Evolutionary conservation across 2,797 vertebrate species (phyloP).

Genomic region (Rhynchotus rufescens): DNA sequence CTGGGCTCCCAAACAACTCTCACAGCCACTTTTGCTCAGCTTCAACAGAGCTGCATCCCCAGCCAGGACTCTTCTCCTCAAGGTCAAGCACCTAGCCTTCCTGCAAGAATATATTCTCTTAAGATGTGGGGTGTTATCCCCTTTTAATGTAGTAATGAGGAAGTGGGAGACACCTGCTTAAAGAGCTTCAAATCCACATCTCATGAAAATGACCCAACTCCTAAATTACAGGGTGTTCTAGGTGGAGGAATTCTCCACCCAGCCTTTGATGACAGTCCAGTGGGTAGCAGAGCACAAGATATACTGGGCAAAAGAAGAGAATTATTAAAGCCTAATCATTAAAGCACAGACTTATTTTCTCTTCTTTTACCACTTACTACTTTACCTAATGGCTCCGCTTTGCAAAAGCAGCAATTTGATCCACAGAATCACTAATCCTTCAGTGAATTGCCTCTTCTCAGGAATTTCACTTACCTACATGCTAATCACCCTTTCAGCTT

Average conservation of each 20-base stretch:
- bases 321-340: slow-evolving; percentile 11
- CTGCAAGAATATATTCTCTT: neutral
- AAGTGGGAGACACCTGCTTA: neutral
- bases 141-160: neutral
- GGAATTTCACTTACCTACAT: neutral
- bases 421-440: neutral
- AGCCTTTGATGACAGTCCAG: slow-evolving; percentile 48
- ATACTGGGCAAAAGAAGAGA: neutral
- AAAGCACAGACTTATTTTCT: neutral
- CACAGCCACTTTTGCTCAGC: accelerated
- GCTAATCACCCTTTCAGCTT: neutral
- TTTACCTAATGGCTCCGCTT: neutral
- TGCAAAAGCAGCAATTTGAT: neutral
- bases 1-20: neutral
- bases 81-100: neutral
- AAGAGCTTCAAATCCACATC: neutral
- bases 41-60: neutral
- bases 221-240: slow-evolving; percentile 31
- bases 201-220: slow-evolving; percentile 7
- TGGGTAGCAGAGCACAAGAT: neutral
- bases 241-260: slow-evolving; percentile 5
- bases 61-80: neutral
- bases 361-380: neutral
- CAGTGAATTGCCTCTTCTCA: neutral
- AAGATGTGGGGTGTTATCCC: neutral